Percentiles rank a stretch among this genome's conserved stretches.
Evolutionary conservation across 2,888 invertebrate species (phyloP).

Genomic region (Patella depressa): DNA sequence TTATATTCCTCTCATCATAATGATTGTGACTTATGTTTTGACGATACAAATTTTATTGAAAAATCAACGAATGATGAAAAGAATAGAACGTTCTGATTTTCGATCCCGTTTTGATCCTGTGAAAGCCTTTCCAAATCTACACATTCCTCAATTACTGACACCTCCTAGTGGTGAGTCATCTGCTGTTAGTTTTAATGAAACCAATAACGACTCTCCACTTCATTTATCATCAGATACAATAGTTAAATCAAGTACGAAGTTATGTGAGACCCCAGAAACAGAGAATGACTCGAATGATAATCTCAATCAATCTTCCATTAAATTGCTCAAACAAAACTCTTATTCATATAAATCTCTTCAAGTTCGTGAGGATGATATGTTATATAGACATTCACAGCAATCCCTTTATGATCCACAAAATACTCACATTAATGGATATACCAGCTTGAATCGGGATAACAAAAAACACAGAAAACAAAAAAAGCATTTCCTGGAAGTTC

Average conservation of each 20-base stretch:
- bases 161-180: neutral
- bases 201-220: neutral
- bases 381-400: too few relatives aligned
- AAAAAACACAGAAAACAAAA: neutral
- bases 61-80: constrained; percentile 74
- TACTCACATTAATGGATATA: too few relatives aligned
- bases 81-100: constrained; percentile 50
- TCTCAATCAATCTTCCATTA: too few relatives aligned
- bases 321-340: too few relatives aligned
- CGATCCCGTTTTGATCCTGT: constrained; percentile 26
- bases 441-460: neutral
- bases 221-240: neutral
- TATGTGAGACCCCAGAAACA: too few relatives aligned
- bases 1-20: constrained; percentile 93
- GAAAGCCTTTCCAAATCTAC: neutral
- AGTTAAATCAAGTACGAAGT: too few relatives aligned
- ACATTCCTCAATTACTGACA: constrained; percentile 7
- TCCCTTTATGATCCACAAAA: too few relatives aligned
- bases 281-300: too few relatives aligned
- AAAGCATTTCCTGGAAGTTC: neutral
- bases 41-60: constrained; percentile 89
- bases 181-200: neutral
- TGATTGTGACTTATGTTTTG: constrained; percentile 92
- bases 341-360: too few relatives aligned
- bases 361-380: too few relatives aligned